Evolutionary conservation across 2,113 vertebrate genomes (phyloP), one percentile per base, ranked within the genome.

Genomic region (Sylvietta virens): DNA sequence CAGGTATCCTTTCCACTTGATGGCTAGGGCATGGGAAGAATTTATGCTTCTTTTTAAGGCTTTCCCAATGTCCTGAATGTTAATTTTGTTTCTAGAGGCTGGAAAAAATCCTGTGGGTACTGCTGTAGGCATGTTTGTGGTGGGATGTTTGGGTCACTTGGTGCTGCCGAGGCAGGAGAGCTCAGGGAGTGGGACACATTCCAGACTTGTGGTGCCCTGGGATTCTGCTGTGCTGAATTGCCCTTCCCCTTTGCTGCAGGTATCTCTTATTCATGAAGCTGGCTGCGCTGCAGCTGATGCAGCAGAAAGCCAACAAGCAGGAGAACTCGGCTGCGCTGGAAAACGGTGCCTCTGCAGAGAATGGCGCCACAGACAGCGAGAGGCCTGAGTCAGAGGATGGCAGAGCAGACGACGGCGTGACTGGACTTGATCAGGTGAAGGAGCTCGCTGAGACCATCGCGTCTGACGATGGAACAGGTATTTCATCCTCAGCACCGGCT

Each of bases 231-330:
- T 51, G 44, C 74, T 95, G 66, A 83, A 35, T 10, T 40, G 37
- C 11, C 7, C 86, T 39, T 28, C 24, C 39, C 81, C 65, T 12
- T 11, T 10, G 4, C 67, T 44, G 67, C 33, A 99, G 99, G 97
- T 99, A 99, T 96, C 99, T 99, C 26, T 98, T 99, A 78, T 99
- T 99, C 97, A 99, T 99, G 99, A 99, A 99, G 97, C 98, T 99
- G 98, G 99, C 99, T 4, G 99, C 99, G 0, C 95, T 99, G 86
- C 99, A 99, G 98, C 98, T 99, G 53, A 99, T 99, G 99, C 99
- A 99, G 96, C 99, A 99, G 97, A 99, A 99, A 94, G 98, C 99
- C 79, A 98, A 97, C 98, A 98, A 98, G 74, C 98, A 98, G 60
- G 97, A 98, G 81, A 98, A 73, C 85, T 86, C 97, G 10, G 85